Evolutionary conservation across 2,888 invertebrate genomes (phyloP), one percentile per base, ranked within the genome.

Genomic region (Acanthosepion pharaonis): DNA sequence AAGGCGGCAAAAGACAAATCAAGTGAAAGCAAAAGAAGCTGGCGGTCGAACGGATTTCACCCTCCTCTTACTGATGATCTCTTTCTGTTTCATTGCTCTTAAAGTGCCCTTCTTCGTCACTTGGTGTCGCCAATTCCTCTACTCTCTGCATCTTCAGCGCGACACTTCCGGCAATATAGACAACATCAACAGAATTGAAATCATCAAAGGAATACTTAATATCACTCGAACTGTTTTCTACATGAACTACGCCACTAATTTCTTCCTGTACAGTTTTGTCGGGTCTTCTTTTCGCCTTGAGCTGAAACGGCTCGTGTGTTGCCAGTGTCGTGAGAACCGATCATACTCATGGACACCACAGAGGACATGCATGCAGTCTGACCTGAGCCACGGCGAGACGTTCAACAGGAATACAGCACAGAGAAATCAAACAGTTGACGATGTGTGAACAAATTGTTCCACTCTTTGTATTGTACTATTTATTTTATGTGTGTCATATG

Each of bases 1-100:
- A 94, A 96, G 95, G 91, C 95, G 95, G 0, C 96, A 96, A 28
- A 94, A 96, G 53, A 95, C 96, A 78, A 96, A 95, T 92, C 95
- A 96, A 64, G 95, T 96, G 28, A 95, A 96, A 4, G 96, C 96
- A 0, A 96, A 96, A 91, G 97, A 97, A 95, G 96, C 96, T 91
- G 96, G 96, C 64, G 96, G 97, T 23, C 96, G 96, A 20, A 95
- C 97, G 94, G 97, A 97, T 95, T 97, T 97, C 95, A 97, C 97
- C 28, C 95, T 97, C 48, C 97, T 97, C 51, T 96, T 97, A 5
- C 95, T 97, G 25, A 96, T 96, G 25, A 96, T 97, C 28, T 97
- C 97, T n/a, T 96, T 96, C 92, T 96, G 97, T 93, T 97, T 97
- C 94, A 96, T 97, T 91, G 96, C 96, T 4, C 96, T 97, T 59